Base-by-base conservation (phyloP, 2,113 vertebrate species). In the Cichladusa arquata region DNA sequence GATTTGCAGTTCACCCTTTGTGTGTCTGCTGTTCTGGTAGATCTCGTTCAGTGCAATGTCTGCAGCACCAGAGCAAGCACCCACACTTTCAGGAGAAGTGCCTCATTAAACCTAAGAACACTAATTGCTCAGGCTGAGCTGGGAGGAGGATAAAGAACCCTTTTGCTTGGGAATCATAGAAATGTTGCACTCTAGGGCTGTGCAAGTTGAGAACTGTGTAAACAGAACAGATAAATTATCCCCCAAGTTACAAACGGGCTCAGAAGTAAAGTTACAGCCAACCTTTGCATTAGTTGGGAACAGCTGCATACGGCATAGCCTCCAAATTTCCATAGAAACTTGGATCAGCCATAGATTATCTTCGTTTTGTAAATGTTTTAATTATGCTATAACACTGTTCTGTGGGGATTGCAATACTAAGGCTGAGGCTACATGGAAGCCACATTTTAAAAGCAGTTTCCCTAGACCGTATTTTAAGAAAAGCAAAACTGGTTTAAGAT, bases 241-340 rank as follows among this genome's bases (percentile, higher is more conserved):
- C 88, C 88, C 80, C 61, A 67, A 81, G 80, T 76, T 94, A 93
- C 57, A 64, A 79, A 90, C 0, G 22, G 80, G 57, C 95, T 93
- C 93, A 92, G 88, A 90, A 84, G 82, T 29, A 88, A 86, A 88
- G 90, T 78, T 81, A 26, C 64, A 64, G 96, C 95, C 94, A 96
- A 65, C 62, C 82, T 93, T 93, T 96, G 92, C 93, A 91, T 96
- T 94, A 93, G 88, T 61, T 72, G 69, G 61, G 86, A 97, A 96
- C 96, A 97, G 96, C 94, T 97, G 94, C 93, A 73, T 42, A 42
- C 69, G 67, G 72, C 86, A 74, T 25, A 67, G 88, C 72, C 76
- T 97, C 94, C 96, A 95, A 69, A 96, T 96, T 96, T 92, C 96
- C 96, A 96, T 78, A 96, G 96, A 88, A 97, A 96, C 95, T 95